Evolutionary conservation across 2,888 invertebrate genomes (phyloP), one percentile per base, ranked within the genome.

Genomic region (Ophion costatus): DNA sequence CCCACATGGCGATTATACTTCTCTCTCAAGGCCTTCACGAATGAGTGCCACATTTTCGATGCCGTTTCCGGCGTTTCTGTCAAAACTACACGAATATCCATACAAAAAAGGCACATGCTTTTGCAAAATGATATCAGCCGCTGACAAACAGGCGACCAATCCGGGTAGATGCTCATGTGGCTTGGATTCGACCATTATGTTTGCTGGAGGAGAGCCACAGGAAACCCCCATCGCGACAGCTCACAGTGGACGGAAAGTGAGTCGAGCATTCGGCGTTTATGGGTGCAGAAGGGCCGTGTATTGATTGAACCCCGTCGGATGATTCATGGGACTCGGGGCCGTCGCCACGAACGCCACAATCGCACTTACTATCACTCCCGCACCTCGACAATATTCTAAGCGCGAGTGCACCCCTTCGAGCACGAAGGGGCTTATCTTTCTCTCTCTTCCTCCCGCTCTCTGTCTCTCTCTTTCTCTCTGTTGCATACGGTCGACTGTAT

Each of bases 231-330:
- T 17, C 59, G 76, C 85, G 84, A 86, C 88, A 84, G 86, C 88
- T 81, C 85, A 84, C 86, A 86, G 86, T 77, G 80, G 84, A 63
- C 83, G 86, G 84, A 83, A 85, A 85, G 80, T 86, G 89, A 87
- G 86, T 88, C 88, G 85, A 80, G 82, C 74, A 82, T 81, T 71
- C 61, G 79, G 24, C 56, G 75, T 38, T 73, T 51, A 87, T 86
- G 87, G 86, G 88, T 84, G 88, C 79, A 33, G 51, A 88, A 88
- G 91, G 91, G 89, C 90, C 87, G 91, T 90, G 92, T 93, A 93
- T 93, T 91, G 93, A 93, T 93, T 93, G 90, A 89, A 89, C 88
- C 85, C 75, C 67, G 89, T 90, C 88, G 92, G 93, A 93, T 93
- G 93, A 93, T 93, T 93, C 93, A 93, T 92, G 92, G 92, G 90